Evolutionary conservation across 2,888 invertebrate genomes (phyloP).

Genomic region (Crocallis elinguaria): DNA sequence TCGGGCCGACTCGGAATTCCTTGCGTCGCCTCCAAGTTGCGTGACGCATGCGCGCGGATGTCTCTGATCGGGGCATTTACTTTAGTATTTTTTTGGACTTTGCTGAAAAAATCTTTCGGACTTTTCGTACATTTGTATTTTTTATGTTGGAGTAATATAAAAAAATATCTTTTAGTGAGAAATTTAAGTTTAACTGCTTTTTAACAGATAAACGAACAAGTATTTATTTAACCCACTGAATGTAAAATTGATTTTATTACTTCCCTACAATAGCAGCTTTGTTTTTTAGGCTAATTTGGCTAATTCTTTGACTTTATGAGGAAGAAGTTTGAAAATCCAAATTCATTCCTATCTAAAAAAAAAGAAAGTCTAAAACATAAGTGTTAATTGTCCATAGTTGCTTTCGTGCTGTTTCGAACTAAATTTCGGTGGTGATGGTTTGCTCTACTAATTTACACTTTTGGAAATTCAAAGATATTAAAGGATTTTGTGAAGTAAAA

Average conservation of each 20-base stretch:
- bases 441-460: slow-evolving; percentile 43
- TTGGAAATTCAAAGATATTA: slow-evolving; percentile 23
- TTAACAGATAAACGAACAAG: no score
- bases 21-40: slow-evolving; percentile 70
- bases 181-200: no score
- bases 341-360: neutral
- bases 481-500: neutral
- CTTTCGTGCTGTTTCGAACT: slow-evolving; percentile 21
- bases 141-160: neutral
- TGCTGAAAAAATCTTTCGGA: slow-evolving; percentile 1
- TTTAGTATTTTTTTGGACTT: slow-evolving; percentile 13
- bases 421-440: slow-evolving; percentile 43
- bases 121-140: neutral
- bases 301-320: no score
- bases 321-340: no score
- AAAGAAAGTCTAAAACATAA: slow-evolving; percentile 24
- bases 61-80: slow-evolving; percentile 28
- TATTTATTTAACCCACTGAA: no score
- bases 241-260: no score
- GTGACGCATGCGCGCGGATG: slow-evolving; percentile 57
- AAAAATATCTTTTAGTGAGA: no score
- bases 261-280: no score
- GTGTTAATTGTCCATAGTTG: slow-evolving; percentile 46
- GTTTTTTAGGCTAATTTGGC: no score
- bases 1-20: slow-evolving; percentile 73